phyloP scores from a whole-genome alignment of 2,888 invertebrate genomes.

The Tethea ocularis region DNA sequence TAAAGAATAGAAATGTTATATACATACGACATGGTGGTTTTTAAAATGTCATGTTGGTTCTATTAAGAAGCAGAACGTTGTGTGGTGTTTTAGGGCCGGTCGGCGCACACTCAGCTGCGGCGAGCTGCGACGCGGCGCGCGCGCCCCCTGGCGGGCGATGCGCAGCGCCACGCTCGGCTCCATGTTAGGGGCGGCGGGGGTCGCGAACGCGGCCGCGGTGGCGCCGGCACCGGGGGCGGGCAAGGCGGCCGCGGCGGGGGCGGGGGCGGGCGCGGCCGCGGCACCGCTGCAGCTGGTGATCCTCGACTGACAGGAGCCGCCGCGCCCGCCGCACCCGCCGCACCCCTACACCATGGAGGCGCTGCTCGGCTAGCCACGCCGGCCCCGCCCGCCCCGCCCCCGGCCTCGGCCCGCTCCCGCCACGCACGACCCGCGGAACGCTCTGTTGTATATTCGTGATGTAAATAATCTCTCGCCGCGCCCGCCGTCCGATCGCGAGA shows the following conservation, averaged over 20 bases:
- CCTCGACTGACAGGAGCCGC: constrained; percentile 87
- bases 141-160: constrained; percentile 83
- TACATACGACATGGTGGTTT: no score
- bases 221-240: constrained; percentile 72
- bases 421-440: constrained; percentile 59
- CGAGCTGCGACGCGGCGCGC: constrained; percentile 88
- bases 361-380: constrained; percentile 79
- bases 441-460: constrained; percentile 61
- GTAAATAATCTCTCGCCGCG: constrained; percentile 55
- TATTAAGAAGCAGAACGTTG: no score
- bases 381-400: constrained; percentile 62
- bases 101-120: constrained; percentile 89
- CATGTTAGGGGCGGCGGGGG: constrained; percentile 72
- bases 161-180: constrained; percentile 84
- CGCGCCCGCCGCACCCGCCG: constrained; percentile 65
- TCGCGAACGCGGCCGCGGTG: constrained; percentile 72
- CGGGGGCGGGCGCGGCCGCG: constrained; percentile 32
- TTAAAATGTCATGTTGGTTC: no score
- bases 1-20: no score
- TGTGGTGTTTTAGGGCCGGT: constrained; percentile 91
- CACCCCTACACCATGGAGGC: constrained; percentile 84
- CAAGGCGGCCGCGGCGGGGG: constrained; percentile 18
- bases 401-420: constrained; percentile 85
- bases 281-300: constrained; percentile 87
- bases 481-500: constrained; percentile 19